phyloP scores from a whole-genome alignment of 2,113 vertebrate genomes.

The Lasiurus cinereus region DNA sequence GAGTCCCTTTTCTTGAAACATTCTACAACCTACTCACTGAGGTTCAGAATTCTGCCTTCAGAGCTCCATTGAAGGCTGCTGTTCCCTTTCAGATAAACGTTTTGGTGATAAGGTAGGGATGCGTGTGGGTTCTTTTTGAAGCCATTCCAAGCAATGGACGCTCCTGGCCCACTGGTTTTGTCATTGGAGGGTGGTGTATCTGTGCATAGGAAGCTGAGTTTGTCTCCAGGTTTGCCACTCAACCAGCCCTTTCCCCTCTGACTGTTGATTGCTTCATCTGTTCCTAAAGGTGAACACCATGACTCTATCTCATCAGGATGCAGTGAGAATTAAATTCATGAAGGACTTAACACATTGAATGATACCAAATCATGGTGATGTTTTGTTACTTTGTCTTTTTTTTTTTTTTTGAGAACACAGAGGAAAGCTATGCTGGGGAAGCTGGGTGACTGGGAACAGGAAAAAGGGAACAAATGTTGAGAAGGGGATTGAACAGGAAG shows the following conservation, averaged over 20 bases:
- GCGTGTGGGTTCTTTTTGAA: background rate
- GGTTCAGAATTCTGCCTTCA: background rate
- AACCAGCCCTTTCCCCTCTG: background rate
- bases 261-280: background rate
- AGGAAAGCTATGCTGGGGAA: background rate
- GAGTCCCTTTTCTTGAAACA: background rate
- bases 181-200: background rate
- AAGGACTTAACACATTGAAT: background rate
- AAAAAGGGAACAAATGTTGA: background rate
- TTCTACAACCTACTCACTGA: background rate
- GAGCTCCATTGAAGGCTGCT: no score
- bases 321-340: background rate
- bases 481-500: background rate
- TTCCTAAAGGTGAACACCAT: no score
- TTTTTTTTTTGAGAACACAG: background rate
- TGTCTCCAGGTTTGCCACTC: background rate
- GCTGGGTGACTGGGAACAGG: background rate
- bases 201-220: background rate
- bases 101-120: background rate
- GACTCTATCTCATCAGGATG: background rate
- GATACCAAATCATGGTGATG: fast-evolving
- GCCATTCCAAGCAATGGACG: background rate
- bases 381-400: background rate
- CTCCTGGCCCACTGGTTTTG: background rate
- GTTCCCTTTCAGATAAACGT: background rate